These are phyloP conservation scores for Polydrusus cervinus DNA, from an alignment of 2,888 invertebrate genomes.

Conservation along the genomic window DNA sequence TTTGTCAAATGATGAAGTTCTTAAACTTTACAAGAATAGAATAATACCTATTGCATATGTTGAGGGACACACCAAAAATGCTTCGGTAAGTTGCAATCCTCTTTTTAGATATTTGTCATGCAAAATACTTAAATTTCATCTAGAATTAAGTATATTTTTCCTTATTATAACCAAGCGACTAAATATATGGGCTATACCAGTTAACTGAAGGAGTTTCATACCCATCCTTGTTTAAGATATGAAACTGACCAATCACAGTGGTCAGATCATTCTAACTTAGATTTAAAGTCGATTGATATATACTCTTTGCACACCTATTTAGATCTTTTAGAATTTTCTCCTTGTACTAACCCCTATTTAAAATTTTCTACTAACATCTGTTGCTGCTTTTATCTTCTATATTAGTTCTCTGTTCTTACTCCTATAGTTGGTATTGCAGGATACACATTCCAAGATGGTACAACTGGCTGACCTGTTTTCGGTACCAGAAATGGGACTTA, in stretches of 20 bases:
- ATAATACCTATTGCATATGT: constrained; percentile 92
- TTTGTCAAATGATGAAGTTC: constrained; percentile 88
- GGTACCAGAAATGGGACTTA: constrained; percentile 94
- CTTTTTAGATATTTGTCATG: too few relatives aligned
- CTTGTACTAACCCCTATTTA: background rate
- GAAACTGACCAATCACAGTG: too few relatives aligned
- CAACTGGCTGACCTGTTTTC: constrained; percentile 97
- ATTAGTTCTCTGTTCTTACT: constrained; percentile 34
- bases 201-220: too few relatives aligned
- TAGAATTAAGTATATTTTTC: too few relatives aligned
- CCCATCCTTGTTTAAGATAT: too few relatives aligned
- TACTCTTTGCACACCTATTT: too few relatives aligned
- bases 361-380: constrained; percentile 46
- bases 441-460: constrained; percentile 80
- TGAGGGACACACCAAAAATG: constrained; percentile 83
- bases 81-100: constrained; percentile 76
- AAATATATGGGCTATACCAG: too few relatives aligned
- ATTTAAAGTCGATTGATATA: too few relatives aligned
- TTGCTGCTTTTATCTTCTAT: constrained; percentile 13
- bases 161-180: too few relatives aligned
- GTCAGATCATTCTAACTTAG: too few relatives aligned
- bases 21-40: constrained; percentile 87
- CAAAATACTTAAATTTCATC: too few relatives aligned
- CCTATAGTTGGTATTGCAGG: constrained; percentile 70
- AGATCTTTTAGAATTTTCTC: too few relatives aligned